These are phyloP conservation scores for Zele albiditarsus DNA, from an alignment of 2,888 invertebrate genomes.

Conservation along the genomic window DNA sequence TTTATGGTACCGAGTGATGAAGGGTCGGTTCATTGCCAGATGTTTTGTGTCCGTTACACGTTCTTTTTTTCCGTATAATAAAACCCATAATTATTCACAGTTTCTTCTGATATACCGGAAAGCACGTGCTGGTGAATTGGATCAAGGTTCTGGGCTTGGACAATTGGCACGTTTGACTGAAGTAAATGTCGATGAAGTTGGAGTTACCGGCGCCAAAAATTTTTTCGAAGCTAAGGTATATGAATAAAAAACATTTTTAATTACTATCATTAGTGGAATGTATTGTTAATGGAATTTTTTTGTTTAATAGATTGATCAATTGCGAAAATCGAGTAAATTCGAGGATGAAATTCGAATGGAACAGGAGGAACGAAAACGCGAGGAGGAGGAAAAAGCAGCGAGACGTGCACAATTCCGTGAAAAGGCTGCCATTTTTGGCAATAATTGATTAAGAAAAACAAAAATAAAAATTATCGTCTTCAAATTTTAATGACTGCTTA, in stretches of 20 bases:
- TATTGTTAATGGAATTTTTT: slow-evolving; percentile 18
- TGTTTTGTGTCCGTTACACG: background rate
- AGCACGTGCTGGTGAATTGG: slow-evolving; percentile 92
- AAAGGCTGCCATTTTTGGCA: slow-evolving; percentile 89
- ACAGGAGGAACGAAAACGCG: slow-evolving; percentile 89
- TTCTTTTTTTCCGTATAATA: slow-evolving; percentile 1
- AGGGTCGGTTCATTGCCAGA: slow-evolving; percentile 8
- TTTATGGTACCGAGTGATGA: background rate
- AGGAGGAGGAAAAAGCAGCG: slow-evolving; percentile 88
- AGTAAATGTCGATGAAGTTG: slow-evolving; percentile 94
- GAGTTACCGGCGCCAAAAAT: slow-evolving; percentile 94
- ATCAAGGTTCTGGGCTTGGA: slow-evolving; percentile 88
- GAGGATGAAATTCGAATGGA: slow-evolving; percentile 94
- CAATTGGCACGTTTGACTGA: slow-evolving; percentile 91
- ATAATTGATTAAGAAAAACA: slow-evolving; percentile 55
- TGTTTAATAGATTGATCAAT: slow-evolving; percentile 83
- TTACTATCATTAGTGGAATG: slow-evolving; percentile 1
- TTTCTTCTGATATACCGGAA: slow-evolving; percentile 88
- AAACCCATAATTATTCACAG: slow-evolving; percentile 57
- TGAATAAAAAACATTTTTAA: slow-evolving; percentile 8
- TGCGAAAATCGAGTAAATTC: slow-evolving; percentile 88
- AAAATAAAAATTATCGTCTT: background rate
- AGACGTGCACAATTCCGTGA: slow-evolving; percentile 90
- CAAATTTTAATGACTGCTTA: background rate
- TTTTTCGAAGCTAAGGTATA: slow-evolving; percentile 94